phyloP scores from a whole-genome alignment of 2,113 vertebrate genomes.

The Oriolus oriolus region DNA sequence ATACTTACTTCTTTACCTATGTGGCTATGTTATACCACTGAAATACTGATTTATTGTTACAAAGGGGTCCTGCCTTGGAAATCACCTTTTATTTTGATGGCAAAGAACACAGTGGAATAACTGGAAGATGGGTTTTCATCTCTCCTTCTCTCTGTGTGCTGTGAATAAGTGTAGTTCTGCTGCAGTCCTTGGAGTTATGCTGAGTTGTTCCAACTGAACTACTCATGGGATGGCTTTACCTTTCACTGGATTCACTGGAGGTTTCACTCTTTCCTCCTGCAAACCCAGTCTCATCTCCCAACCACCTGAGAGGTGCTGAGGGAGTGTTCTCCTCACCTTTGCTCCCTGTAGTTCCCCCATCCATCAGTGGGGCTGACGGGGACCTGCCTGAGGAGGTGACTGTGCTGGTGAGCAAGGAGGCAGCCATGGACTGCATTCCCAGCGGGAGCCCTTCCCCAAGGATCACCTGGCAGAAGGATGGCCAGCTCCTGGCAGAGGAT shows the following conservation, averaged over 20 bases:
- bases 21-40: background rate
- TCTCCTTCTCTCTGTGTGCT: background rate
- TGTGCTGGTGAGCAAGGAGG: slow-evolving; percentile 76
- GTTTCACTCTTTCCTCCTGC: background rate
- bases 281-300: background rate
- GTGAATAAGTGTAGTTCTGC: background rate
- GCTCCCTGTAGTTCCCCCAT: slow-evolving; percentile 81
- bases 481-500: slow-evolving; percentile 69
- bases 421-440: slow-evolving; percentile 79
- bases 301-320: background rate
- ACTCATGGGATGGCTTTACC: background rate
- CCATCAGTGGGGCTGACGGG: slow-evolving; percentile 72
- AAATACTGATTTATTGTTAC: background rate
- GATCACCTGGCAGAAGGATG: slow-evolving; percentile 88
- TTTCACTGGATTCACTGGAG: background rate
- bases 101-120: background rate
- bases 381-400: slow-evolving; percentile 85
- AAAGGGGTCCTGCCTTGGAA: background rate
- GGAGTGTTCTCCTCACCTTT: background rate
- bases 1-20: background rate
- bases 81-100: background rate
- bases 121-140: background rate
- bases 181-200: background rate
- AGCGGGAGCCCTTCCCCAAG: slow-evolving; percentile 83
- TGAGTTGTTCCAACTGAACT: background rate